Evolutionary conservation across 2,888 invertebrate species (phyloP), one percentile per base, ranked within the genome.

Genomic region (Xanthia icteritia): DNA sequence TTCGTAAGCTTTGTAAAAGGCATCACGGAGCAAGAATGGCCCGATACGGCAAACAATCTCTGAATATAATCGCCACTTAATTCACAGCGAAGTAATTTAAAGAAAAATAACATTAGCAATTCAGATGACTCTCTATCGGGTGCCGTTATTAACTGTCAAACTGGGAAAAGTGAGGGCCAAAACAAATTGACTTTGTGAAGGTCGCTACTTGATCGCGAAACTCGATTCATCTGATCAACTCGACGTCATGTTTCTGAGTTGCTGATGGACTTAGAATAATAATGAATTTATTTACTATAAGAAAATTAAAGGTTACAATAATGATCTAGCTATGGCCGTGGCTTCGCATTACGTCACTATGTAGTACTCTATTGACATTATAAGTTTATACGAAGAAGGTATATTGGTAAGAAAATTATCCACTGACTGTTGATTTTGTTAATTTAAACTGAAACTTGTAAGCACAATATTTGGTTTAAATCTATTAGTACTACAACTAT

Each of bases 51-150:
- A 92, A 94, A 93, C 94, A 94, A 92, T 94, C 94, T 93, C 92
- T 92, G 93, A 93, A 94, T 94, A 94, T 95, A 94, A 95, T 94
- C 93, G 94, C 91, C 91, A 89, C 90, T 94, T 95, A 95, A 95
- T 95, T 94, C 92, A 87, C 87, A 90, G 91, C 92, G 89, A 93
- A 94, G 96, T 95, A 95, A 96, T 96, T 95, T 95, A 94, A 95
- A 96, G 95, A 96, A 96, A 96, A 96, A 96, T 96, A 96, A 95
- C 95, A 96, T 96, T 96, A 95, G 96, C 95, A 96, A 96, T 95
- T 96, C 95, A 96, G 93, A 96, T 96, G 93, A 92, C 89, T 89
- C 90, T 92, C 93, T 93, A 94, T 94, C 93, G 93, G 89, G 88
- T 90, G 75, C 90, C 92, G 94, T 96, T 96, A 96, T 96, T 96